Evolutionary conservation across 2,113 vertebrate species (phyloP).

Genomic region (Lamprologus callipterus): DNA sequence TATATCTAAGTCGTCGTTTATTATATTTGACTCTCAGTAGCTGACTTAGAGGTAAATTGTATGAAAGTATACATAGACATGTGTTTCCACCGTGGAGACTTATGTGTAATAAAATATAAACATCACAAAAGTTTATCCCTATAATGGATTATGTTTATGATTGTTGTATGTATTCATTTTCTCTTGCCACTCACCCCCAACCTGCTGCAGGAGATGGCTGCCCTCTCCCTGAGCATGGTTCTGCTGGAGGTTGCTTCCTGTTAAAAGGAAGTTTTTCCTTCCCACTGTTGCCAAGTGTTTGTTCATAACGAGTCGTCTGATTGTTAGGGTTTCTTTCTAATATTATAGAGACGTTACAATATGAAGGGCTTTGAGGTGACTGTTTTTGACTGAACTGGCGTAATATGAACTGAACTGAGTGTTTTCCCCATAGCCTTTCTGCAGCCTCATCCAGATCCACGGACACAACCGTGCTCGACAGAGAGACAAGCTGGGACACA

Average conservation of each 20-base stretch:
- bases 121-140: neutral
- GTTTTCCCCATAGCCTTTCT: slow-evolving; percentile 82
- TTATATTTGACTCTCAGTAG: neutral
- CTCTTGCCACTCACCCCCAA: neutral
- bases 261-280: neutral
- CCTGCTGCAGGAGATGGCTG: neutral
- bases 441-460: slow-evolving; percentile 97
- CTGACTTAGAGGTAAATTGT: neutral
- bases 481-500: slow-evolving; percentile 96
- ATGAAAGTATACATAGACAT: neutral
- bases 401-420: neutral
- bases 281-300: neutral
- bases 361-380: neutral
- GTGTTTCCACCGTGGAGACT: neutral
- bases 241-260: neutral
- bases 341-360: neutral
- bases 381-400: neutral
- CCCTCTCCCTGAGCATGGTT: neutral
- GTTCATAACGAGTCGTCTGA: neutral
- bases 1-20: neutral
- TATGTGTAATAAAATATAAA: neutral
- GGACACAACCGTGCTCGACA: slow-evolving; percentile 97
- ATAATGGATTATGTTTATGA: neutral
- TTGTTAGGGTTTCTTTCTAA: neutral
- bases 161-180: neutral